Conservation (phyloP, 2,797 vertebrate species). For the Lagodon rhomboides region DNA sequence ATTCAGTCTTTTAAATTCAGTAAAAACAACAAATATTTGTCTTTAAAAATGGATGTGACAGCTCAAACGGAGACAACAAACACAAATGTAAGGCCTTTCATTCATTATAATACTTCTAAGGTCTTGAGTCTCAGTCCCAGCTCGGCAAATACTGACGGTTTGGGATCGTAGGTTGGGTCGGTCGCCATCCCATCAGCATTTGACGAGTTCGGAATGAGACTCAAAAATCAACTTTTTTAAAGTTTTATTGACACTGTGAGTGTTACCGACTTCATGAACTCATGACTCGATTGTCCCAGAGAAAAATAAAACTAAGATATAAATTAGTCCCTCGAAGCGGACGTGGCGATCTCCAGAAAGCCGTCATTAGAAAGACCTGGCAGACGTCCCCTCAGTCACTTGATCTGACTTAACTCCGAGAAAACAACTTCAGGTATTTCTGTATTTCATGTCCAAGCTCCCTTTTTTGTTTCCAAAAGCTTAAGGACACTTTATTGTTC, state of each 20-base stretch:
- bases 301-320: constrained; percentile 9
- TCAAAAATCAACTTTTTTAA: too few species aligned
- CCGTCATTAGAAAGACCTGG: constrained; percentile 25
- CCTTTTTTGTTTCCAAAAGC: constrained; percentile 60
- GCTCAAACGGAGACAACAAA: background rate
- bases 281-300: background rate
- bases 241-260: constrained; percentile 32
- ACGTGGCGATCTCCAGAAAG: constrained; percentile 28
- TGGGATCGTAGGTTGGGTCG: too few species aligned
- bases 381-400: constrained; percentile 9
- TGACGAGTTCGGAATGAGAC: too few species aligned
- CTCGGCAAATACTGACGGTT: too few species aligned
- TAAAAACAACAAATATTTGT: background rate
- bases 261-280: constrained; percentile 17
- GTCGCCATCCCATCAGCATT: too few species aligned
- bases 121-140: too few species aligned
- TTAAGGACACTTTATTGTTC: constrained; percentile 59
- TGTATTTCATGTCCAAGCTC: constrained; percentile 45
- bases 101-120: background rate
- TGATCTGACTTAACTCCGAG: constrained; percentile 36
- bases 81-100: background rate
- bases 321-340: constrained; percentile 21
- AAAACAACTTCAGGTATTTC: constrained; percentile 53
- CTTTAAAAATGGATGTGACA: constrained; percentile 21
- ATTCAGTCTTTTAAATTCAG: background rate